phyloP scores from a whole-genome alignment of 2,888 invertebrate genomes.

The Unio delphinus region DNA sequence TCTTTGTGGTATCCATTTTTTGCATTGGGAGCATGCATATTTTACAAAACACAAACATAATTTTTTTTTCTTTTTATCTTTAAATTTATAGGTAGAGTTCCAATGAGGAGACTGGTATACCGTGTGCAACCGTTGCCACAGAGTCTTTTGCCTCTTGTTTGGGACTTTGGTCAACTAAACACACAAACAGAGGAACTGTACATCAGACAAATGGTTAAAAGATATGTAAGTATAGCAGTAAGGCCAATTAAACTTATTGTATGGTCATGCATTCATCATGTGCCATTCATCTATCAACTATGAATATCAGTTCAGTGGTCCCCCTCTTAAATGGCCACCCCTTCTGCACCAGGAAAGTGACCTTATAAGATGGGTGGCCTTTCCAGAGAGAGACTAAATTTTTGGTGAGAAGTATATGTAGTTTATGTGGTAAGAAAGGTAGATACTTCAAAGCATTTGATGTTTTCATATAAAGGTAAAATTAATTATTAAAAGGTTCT shows the following conservation, averaged over 20 bases:
- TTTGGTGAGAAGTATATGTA: too few species aligned
- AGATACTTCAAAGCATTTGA: too few species aligned
- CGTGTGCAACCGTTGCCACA: slow-evolving; percentile 60
- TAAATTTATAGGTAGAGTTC: slow-evolving; percentile 44
- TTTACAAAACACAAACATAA: not conserved
- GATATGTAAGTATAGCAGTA: slow-evolving; percentile 37
- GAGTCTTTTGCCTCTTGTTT: slow-evolving; percentile 62
- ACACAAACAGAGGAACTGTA: slow-evolving; percentile 50
- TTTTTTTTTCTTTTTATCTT: not conserved
- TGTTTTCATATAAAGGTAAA: too few species aligned
- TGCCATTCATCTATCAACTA: too few species aligned
- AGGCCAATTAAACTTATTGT: not conserved
- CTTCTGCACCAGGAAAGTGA: too few species aligned
- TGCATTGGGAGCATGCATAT: not conserved
- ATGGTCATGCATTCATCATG: too few species aligned
- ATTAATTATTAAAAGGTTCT: too few species aligned
- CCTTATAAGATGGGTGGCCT: too few species aligned
- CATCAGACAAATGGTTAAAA: slow-evolving; percentile 56
- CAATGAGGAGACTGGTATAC: slow-evolving; percentile 65
- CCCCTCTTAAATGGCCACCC: too few species aligned
- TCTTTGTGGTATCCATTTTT: not conserved
- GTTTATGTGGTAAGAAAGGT: too few species aligned
- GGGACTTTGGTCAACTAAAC: slow-evolving; percentile 64
- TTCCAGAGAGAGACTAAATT: too few species aligned
- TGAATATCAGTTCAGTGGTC: too few species aligned